These are phyloP conservation scores for Strix occidentalis DNA, from an alignment of 2,797 vertebrate genomes.

Conservation along the genomic window DNA sequence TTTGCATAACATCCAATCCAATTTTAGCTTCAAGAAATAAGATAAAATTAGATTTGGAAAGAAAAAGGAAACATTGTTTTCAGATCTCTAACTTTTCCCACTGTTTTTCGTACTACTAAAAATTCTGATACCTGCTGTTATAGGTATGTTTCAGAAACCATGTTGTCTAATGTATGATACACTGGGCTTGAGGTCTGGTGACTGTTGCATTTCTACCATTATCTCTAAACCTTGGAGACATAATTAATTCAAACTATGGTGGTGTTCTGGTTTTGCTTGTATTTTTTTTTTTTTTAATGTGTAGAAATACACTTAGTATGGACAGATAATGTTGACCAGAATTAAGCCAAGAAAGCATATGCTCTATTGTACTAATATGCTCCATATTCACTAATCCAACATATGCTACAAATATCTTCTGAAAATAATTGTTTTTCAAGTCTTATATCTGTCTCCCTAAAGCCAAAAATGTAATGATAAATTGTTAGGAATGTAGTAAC, in stretches of 20 bases:
- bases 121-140: background rate
- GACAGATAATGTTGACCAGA: background rate
- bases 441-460: background rate
- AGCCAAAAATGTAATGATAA: background rate
- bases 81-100: background rate
- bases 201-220: background rate
- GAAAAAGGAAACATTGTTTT: background rate
- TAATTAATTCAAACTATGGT: background rate
- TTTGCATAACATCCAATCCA: background rate
- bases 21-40: background rate
- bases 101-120: background rate
- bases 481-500: background rate
- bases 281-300: background rate
- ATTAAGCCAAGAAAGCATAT: background rate
- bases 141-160: background rate
- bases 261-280: background rate
- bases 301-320: background rate
- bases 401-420: background rate
- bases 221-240: background rate
- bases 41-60: background rate
- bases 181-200: background rate
- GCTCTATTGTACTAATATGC: background rate
- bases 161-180: background rate
- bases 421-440: background rate
- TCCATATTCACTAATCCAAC: background rate